phyloP scores from a whole-genome alignment of 1,140 invertebrate genomes.

The Brachionus sp. region DNA sequence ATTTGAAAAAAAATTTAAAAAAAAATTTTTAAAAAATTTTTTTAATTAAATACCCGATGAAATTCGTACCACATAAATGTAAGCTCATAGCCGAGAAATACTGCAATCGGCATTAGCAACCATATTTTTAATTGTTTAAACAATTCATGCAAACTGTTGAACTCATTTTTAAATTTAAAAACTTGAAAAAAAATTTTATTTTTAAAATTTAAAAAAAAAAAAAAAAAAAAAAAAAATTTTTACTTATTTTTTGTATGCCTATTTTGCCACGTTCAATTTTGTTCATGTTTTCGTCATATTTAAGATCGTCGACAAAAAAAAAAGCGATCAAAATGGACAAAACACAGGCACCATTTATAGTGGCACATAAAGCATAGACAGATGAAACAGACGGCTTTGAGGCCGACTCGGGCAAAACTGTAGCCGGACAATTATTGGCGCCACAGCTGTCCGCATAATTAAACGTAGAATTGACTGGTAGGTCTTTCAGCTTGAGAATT shows the following conservation, averaged over 20 bases:
- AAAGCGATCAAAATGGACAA: slow-evolving; percentile 1
- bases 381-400: slow-evolving; percentile 13
- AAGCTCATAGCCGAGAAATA: slow-evolving; percentile 17
- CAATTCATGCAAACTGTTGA: not conserved
- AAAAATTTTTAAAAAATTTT: too few species aligned
- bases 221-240: not conserved
- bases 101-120: slow-evolving; percentile 1
- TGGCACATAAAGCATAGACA: not conserved
- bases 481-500: slow-evolving; percentile 12
- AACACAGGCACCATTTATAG: not conserved
- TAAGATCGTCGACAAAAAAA: slow-evolving; percentile 29
- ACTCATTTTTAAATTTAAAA: slow-evolving; percentile 14
- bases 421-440: slow-evolving; percentile 12
- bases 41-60: not conserved
- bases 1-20: not conserved
- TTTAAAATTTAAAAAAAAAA: not conserved
- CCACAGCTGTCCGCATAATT: slow-evolving; percentile 4
- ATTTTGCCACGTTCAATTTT: slow-evolving; percentile 7
- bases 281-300: slow-evolving; percentile 4
- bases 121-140: not conserved
- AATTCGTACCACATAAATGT: slow-evolving; percentile 43
- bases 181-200: not conserved
- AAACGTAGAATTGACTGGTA: slow-evolving; percentile 20
- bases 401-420: not conserved
- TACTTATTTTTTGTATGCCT: slow-evolving; percentile 16